phyloP scores from a whole-genome alignment of 2,797 vertebrate genomes.

The Linurgus olivaceus region DNA sequence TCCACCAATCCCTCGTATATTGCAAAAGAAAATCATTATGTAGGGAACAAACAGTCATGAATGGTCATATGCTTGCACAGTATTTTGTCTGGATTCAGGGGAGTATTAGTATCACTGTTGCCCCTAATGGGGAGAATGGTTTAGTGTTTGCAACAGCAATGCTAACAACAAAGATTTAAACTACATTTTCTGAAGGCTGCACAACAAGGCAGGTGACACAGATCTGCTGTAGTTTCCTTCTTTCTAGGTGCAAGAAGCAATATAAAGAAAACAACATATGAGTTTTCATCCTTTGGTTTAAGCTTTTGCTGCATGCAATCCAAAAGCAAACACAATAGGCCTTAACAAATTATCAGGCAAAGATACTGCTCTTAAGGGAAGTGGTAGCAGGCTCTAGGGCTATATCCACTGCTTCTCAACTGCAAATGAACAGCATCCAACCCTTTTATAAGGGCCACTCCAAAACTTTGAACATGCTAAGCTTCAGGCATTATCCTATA shows the following conservation, averaged over 20 bases:
- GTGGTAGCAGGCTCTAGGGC: not conserved
- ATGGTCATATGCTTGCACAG: not conserved
- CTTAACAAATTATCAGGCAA: not conserved
- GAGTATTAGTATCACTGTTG: not conserved
- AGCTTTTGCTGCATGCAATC: not conserved
- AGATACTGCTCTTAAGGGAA: not conserved
- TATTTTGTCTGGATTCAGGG: not conserved
- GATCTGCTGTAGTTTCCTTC: not conserved
- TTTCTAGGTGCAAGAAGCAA: not conserved
- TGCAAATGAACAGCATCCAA: not conserved
- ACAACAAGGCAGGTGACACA: not conserved
- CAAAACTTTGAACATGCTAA: not conserved
- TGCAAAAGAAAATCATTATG: not conserved
- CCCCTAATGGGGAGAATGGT: not conserved
- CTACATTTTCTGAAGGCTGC: not conserved
- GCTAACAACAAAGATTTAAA: not conserved
- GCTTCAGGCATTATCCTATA: not conserved
- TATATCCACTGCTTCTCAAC: not conserved
- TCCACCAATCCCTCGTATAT: accelerated
- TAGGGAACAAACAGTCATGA: not conserved
- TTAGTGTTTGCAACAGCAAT: not conserved
- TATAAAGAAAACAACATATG: not conserved
- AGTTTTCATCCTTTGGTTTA: not conserved
- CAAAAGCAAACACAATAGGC: not conserved
- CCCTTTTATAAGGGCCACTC: not conserved